These are phyloP conservation scores for Rhabdomys pumilio DNA, from an alignment of 2,797 vertebrate genomes.

Conservation along the genomic window DNA sequence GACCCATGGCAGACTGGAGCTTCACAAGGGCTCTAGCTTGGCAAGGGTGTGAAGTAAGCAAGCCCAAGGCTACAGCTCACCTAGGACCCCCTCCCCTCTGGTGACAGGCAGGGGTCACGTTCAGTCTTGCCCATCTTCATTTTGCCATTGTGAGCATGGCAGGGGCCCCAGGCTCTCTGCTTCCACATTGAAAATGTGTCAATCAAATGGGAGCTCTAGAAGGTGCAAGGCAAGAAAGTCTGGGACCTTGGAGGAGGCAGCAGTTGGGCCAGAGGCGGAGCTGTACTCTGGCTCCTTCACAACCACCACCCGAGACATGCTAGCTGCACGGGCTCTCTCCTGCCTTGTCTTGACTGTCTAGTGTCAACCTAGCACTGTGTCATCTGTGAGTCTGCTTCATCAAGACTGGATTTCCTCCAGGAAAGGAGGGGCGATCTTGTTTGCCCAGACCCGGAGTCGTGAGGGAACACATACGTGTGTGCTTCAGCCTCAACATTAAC, in stretches of 20 bases:
- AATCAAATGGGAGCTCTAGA: background rate
- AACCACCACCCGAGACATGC: rapidly evolving
- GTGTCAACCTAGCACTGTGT: background rate
- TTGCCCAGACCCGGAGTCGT: no score
- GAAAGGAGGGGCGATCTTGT: background rate
- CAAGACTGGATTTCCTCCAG: background rate
- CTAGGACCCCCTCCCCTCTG: no score
- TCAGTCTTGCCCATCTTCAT: background rate
- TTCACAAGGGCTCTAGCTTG: no score
- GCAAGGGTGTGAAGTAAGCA: background rate
- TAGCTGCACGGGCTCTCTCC: background rate
- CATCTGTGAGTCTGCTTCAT: background rate
- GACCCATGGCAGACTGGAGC: background rate
- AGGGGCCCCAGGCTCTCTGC: background rate
- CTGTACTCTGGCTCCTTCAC: background rate
- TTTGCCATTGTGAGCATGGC: background rate
- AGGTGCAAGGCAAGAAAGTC: background rate
- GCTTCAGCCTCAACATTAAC: background rate
- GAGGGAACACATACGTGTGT: no score
- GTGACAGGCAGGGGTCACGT: background rate
- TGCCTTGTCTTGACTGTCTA: background rate
- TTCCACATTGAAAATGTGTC: background rate
- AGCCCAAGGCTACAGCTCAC: background rate
- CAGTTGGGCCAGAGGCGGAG: background rate
- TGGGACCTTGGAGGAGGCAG: background rate